Evolutionary conservation across 2,888 invertebrate genomes (phyloP), one percentile per base, ranked within the genome.

Genomic region (Tyria jacobaeae): DNA sequence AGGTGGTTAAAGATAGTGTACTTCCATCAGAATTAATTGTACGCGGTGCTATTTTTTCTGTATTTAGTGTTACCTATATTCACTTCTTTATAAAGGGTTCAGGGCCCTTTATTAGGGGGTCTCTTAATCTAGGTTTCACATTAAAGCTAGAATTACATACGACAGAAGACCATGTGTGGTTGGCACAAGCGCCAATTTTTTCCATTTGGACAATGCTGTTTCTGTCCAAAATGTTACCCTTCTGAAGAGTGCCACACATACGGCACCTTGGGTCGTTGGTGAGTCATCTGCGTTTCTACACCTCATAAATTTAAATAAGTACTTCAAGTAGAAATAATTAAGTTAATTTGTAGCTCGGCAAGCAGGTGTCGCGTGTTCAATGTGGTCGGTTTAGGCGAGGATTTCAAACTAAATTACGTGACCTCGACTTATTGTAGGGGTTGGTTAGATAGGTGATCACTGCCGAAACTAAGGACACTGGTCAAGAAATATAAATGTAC

Each of bases 251-350:
- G 62, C 62, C 66, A 60, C 64, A 75, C 10, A 76, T 73, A 76
- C 64, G 68, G 60, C 57, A 62, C 55, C 62, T 73, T 70, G 62
- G 55, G 62, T 71, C 68, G 68, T 76, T 76, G 73, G 71, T 68
- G 61, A 73, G 62, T 60, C 64, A 61, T 65, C 69, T 70, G 39
- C 10, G 24, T 70, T 34, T 44, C 64, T 62, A 68, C 61, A 64
- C 61, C 55, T 62, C 55, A 67, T 66, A 62, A 73, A 64, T 70
- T 61, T 60, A 62, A 72, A 75, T 64, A 69, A 58, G 64, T 66
- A 71, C 62, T 37, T 63, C 57, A 57, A 52, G 47, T 15, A 52
- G 52, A 49, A 49, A 58, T 49, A 31, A 62, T 64, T 55, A 51
- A 68, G 61, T 64, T 62, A 44, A 64, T 62, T 70, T 64, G 41